Evolutionary conservation across 2,888 invertebrate species (phyloP).

Genomic region (Abrostola tripartita): DNA sequence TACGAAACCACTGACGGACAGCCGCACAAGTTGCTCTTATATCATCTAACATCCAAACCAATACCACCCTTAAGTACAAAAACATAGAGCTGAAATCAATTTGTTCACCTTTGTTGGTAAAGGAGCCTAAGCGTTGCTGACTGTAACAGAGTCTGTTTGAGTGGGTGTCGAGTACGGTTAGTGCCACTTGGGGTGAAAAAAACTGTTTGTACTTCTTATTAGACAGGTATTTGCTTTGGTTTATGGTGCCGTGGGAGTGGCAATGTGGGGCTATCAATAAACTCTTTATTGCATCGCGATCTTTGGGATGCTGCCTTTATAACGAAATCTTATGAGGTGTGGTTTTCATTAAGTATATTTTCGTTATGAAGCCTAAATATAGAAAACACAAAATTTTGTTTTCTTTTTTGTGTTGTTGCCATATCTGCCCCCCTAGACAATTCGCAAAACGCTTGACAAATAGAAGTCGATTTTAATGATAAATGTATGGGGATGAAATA

Average conservation of each 20-base stretch:
- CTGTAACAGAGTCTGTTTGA: slow-evolving; percentile 56
- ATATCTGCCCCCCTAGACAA: too few species aligned
- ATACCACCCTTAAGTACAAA: slow-evolving; percentile 33
- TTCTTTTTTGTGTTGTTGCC: too few species aligned
- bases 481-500: too few species aligned
- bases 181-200: slow-evolving; percentile 64
- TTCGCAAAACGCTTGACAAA: too few species aligned
- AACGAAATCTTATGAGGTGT: slow-evolving; percentile 12
- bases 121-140: slow-evolving; percentile 39
- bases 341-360: slow-evolving; percentile 10
- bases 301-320: slow-evolving; percentile 30
- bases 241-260: slow-evolving; percentile 66
- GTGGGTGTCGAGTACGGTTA: slow-evolving; percentile 79
- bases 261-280: slow-evolving; percentile 50
- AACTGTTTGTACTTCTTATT: slow-evolving; percentile 70
- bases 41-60: slow-evolving; percentile 26
- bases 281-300: slow-evolving; percentile 41
- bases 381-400: too few species aligned
- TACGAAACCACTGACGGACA: slow-evolving; percentile 53
- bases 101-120: background rate
- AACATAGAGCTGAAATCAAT: slow-evolving; percentile 32
- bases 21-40: slow-evolving; percentile 43
- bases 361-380: background rate
- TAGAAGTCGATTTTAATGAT: too few species aligned
- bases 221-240: slow-evolving; percentile 70